Percentiles rank a stretch among this genome's conserved stretches.
These are phyloP conservation scores for Zele albiditarsus DNA, from an alignment of 2,888 invertebrate genomes.

Conservation along the genomic window DNA sequence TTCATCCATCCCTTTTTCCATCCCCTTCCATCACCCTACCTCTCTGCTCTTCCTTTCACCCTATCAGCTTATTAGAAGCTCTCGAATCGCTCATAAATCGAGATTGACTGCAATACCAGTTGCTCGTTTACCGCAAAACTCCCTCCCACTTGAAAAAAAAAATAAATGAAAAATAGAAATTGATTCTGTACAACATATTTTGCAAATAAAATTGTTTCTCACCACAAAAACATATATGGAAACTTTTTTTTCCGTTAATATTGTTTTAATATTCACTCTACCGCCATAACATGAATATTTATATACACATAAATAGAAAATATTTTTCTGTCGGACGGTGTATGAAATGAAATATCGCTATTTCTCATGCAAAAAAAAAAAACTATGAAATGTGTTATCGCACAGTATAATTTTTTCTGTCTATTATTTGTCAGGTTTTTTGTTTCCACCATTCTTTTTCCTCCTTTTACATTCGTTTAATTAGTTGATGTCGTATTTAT, in stretches of 20 bases:
- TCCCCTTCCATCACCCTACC: not conserved
- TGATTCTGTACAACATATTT: not conserved
- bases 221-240: too few relatives aligned
- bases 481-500: slow-evolving; percentile 25
- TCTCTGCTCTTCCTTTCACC: slow-evolving; percentile 8
- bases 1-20: slow-evolving; percentile 37
- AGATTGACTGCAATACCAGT: slow-evolving; percentile 54
- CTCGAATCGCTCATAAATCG: slow-evolving; percentile 59
- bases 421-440: slow-evolving; percentile 2
- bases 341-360: not conserved
- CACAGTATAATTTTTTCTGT: not conserved
- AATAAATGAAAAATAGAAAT: not conserved
- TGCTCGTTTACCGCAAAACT: not conserved
- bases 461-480: not conserved
- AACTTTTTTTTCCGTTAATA: not conserved
- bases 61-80: slow-evolving; percentile 45
- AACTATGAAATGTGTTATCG: not conserved
- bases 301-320: not conserved
- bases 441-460: not conserved
- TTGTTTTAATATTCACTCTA: slow-evolving; percentile 14
- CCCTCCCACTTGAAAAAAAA: not conserved
- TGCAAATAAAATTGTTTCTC: not conserved
- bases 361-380: not conserved
- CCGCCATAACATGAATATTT: not conserved
- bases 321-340: not conserved